These are phyloP conservation scores for Thunnus maccoyii DNA, from an alignment of 2,113 vertebrate genomes.

Conservation along the genomic window DNA sequence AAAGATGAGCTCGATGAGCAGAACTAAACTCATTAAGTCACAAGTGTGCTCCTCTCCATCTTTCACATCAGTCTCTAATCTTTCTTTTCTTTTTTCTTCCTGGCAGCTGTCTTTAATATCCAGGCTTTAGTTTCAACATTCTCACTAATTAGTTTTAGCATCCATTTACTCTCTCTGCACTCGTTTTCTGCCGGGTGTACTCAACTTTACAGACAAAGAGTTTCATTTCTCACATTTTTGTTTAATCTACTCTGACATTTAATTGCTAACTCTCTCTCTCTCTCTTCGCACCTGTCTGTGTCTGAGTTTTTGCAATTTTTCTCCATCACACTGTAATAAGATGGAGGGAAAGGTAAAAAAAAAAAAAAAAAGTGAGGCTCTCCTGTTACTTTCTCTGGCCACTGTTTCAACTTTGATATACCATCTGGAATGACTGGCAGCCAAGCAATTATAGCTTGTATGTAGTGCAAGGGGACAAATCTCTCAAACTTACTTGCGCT, in stretches of 20 bases:
- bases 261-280: background rate
- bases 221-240: conserved; percentile 34
- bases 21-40: conserved; percentile 41
- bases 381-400: background rate
- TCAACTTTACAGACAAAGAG: conserved; percentile 27
- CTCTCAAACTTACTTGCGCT: background rate
- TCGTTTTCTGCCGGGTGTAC: conserved; percentile 13
- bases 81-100: conserved; percentile 30
- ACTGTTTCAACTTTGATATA: conserved; percentile 12
- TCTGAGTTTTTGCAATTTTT: conserved; percentile 34
- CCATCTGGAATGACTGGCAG: conserved; percentile 26
- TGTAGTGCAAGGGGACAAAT: background rate
- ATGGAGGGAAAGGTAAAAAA: conserved; percentile 15
- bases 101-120: conserved; percentile 42
- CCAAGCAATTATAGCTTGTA: background rate
- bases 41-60: conserved; percentile 23
- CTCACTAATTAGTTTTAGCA: conserved; percentile 37
- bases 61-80: conserved; percentile 31
- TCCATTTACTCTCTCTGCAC: conserved; percentile 26
- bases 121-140: conserved; percentile 30
- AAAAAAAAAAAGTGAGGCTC: conserved; percentile 13
- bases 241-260: conserved; percentile 48
- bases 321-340: conserved; percentile 27
- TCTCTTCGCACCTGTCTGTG: background rate
- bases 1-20: conserved; percentile 22